Evolutionary conservation across 2,113 vertebrate genomes (phyloP), one percentile per base, ranked within the genome.

Genomic region (Vicugna pacos): DNA sequence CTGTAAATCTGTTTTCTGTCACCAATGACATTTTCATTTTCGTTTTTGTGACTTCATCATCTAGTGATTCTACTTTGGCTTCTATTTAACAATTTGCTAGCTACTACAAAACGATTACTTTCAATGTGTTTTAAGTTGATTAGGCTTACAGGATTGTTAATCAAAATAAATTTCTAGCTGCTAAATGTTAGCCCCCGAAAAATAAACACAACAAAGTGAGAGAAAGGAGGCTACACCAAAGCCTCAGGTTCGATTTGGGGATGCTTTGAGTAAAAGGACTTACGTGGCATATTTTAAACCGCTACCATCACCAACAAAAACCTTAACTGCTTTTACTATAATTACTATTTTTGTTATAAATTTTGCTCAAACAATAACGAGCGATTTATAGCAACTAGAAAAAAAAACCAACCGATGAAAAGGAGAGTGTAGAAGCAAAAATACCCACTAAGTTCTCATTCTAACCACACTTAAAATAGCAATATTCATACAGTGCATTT

Each of bases 161-260:
- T 69, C 7, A 89, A 96, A 87, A 60, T 28, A 10, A 97, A 89
- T 97, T 91, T 58, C n/a, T 86, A 67, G n/a, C 79, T 89, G 65
- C 64, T 32, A 86, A 93, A 70, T 32, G 22, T 46, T 83, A 50
- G 5, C 2, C 10, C 30, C n/a, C 26, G 28, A 12, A 92, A 94
- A 94, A 79, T 67, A 95, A 84, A 89, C 64, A 52, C 10, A 6
- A 79, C 7, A 79, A 11, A 62, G 15, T 86, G 26, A 52, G 80
- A 92, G 52, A 50, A 46, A 56, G 76, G 65, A 65, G 42, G 10
- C 6, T 48, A 75, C 13, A 89, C 24, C 15, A 16, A 88, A 42
- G 24, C 2, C 32, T 69, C 20, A 0, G 22, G 35, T 8, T 79
- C 28, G 52, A 75, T 83, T 89, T 75, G 1, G 32, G 48, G 16